Evolutionary conservation across 1,140 invertebrate genomes (phyloP), one percentile per base, ranked within the genome.

Genomic region (Drosophila bifasciata): DNA sequence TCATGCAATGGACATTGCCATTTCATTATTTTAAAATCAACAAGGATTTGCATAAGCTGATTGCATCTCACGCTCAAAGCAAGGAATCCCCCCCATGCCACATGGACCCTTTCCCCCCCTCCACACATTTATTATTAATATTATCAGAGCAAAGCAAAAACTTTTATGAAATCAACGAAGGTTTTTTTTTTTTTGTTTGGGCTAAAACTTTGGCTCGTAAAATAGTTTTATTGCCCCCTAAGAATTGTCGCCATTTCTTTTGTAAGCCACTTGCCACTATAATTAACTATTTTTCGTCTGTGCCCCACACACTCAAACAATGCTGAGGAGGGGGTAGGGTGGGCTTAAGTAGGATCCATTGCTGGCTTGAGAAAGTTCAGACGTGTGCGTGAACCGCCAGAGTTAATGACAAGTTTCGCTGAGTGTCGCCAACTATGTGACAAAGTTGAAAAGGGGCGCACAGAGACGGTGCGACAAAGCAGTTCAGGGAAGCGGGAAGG

Each of bases 241-340:
- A 59, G 50, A 64, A 77, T 73, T 81, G 79, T 78, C 62, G 56
- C 63, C 55, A 64, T 60, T 70, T 59, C 32, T 36, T 78, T 83
- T 41, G 60, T 75, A 78, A 86, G 78, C 74, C 73, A 88, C 81
- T 86, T 86, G 83, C 56, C 80, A 62, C 59, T 74, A 79, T 86
- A 86, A 86, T 86, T 86, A 86, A 86, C 74, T 86, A 79, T 86
- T 85, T 79, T 80, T 86, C 67, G 51, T 77, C 72, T 73, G 61
- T 63, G 76, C 76, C 68, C 32, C 46, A 48, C 4, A 48, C 17
- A 21, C 9, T 23, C 53, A 70, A 45, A 70, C 40, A 60, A 62
- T 72, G 48, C 72, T 21, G 44, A 59, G 52, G 40, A 66, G 9
- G 32, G n/a, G 25, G 32, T 4, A 3, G 28, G 11, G 3, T 11